Evolutionary conservation across 2,113 vertebrate genomes (phyloP).

Genomic region (Corydoras sp.): DNA sequence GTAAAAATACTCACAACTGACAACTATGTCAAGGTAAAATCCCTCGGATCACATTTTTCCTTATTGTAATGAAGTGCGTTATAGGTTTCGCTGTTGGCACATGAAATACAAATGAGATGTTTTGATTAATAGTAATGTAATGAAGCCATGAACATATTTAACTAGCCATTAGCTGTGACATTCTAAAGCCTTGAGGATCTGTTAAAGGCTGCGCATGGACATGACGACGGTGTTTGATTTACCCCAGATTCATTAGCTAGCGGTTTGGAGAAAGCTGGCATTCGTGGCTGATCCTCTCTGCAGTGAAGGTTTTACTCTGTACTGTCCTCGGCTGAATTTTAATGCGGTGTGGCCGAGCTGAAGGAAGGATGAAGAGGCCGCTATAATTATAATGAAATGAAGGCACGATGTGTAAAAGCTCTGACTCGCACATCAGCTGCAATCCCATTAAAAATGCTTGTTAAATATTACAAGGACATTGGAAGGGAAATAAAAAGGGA

Average conservation of each 20-base stretch:
- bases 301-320: neutral
- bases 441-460: neutral
- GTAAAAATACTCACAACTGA: too few relatives aligned
- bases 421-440: neutral
- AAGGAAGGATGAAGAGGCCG: neutral
- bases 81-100: too few relatives aligned
- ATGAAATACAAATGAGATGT: too few relatives aligned
- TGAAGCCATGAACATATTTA: too few relatives aligned
- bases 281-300: constrained; percentile 7
- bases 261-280: neutral
- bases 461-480: constrained; percentile 21
- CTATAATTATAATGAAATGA: constrained; percentile 1
- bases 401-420: constrained; percentile 8
- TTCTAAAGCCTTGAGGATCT: too few relatives aligned
- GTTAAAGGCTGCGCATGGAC: too few relatives aligned
- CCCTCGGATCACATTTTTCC: too few relatives aligned
- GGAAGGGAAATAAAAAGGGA: constrained; percentile 2
- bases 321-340: neutral
- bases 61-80: too few relatives aligned
- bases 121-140: too few relatives aligned
- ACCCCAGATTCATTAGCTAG: neutral
- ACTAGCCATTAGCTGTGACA: too few relatives aligned
- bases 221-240: too few relatives aligned
- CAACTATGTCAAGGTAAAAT: too few relatives aligned
- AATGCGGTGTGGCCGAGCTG: neutral